A percentile compares a stretch with the other conserved stretches of the same genome.
phyloP scores from a whole-genome alignment of 2,113 vertebrate genomes.

The Dicaeum eximium region DNA sequence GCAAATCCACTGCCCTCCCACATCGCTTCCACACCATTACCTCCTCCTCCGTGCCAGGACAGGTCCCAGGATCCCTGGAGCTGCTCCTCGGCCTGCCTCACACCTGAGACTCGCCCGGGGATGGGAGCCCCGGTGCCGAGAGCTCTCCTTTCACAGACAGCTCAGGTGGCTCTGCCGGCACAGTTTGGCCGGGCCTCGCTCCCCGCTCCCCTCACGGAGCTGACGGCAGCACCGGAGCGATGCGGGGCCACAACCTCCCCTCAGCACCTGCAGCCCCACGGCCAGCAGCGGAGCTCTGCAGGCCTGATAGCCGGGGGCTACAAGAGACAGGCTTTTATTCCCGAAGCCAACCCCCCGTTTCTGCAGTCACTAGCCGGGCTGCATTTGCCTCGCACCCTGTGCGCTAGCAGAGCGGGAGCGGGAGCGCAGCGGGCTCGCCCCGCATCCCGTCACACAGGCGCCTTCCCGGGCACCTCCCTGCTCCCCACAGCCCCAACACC shows the following conservation, averaged over 20 bases:
- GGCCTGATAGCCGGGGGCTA: accelerated
- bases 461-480: neutral
- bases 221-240: neutral
- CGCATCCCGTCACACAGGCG: neutral
- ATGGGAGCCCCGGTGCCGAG: neutral
- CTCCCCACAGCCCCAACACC: accelerated
- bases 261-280: neutral
- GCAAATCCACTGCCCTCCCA: neutral
- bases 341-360: too few relatives aligned
- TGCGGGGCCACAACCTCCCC: neutral
- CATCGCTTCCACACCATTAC: too few relatives aligned
- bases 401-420: accelerated
- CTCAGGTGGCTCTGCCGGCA: neutral
- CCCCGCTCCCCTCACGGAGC: neutral
- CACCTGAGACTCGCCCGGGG: neutral
- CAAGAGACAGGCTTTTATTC: neutral
- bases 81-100: neutral
- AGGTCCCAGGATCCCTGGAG: neutral
- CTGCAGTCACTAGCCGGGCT: neutral
- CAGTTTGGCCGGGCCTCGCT: accelerated
- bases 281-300: neutral
- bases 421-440: neutral
- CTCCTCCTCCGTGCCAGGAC: neutral
- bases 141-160: neutral
- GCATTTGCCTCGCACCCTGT: accelerated